Evolutionary conservation across 2,888 invertebrate genomes (phyloP).

Genomic region (Hipparchia semele): DNA sequence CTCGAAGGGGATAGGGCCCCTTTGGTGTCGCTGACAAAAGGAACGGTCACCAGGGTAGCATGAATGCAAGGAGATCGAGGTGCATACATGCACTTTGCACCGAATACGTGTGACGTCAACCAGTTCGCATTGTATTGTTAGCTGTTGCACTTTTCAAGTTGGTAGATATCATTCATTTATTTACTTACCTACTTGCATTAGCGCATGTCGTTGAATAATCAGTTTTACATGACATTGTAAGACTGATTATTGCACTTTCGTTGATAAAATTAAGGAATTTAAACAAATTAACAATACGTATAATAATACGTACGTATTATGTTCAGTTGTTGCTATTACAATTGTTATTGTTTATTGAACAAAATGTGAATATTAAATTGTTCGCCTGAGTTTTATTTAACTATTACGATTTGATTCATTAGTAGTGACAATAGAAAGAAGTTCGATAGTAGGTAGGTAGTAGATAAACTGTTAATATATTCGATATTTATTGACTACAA

Average conservation of each 20-base stretch:
- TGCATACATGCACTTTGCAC: conserved; percentile 83
- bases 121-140: conserved; percentile 74
- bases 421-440: too few species aligned
- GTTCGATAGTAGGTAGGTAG: too few species aligned
- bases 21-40: conserved; percentile 79
- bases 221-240: not conserved
- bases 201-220: conserved; percentile 14
- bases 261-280: not conserved
- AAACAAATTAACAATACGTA: not conserved
- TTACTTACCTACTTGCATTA: conserved; percentile 36
- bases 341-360: not conserved
- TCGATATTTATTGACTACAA: too few species aligned
- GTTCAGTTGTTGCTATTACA: too few species aligned
- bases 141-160: conserved; percentile 61
- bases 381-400: not conserved
- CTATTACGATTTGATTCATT: not conserved
- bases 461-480: too few species aligned
- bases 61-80: conserved; percentile 72
- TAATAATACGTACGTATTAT: too few species aligned
- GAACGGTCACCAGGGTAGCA: conserved; percentile 77
- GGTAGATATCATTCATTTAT: conserved; percentile 47
- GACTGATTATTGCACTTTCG: not conserved
- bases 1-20: conserved; percentile 81
- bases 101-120: conserved; percentile 76
- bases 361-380: not conserved